Conservation (phyloP, 2,888 invertebrate species). For the Drosophila merina region DNA sequence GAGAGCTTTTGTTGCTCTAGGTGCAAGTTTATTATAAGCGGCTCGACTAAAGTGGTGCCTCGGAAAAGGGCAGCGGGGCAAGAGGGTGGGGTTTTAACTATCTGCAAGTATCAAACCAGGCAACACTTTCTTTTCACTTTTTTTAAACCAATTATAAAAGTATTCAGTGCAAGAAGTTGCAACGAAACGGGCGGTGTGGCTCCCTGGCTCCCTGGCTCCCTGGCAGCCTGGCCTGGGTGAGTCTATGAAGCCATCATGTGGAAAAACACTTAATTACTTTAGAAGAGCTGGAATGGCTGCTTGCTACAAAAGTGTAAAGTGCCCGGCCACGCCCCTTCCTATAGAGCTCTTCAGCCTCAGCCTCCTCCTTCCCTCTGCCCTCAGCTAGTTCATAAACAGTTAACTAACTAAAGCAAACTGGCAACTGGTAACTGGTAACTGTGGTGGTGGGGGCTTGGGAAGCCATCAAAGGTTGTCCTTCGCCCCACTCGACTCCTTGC, state of each 20-base stretch:
- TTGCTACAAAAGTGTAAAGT: conserved; percentile 73
- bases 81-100: conserved; percentile 50
- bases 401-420: conserved; percentile 77
- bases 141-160: conserved; percentile 78
- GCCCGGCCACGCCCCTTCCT: conserved; percentile 64
- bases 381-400: conserved; percentile 66
- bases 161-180: conserved; percentile 51
- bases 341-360: not conserved
- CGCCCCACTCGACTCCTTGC: conserved; percentile 7
- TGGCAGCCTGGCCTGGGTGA: conserved; percentile 27
- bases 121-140: conserved; percentile 72
- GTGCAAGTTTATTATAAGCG: conserved; percentile 66
- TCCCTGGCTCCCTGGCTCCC: not conserved
- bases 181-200: conserved; percentile 13
- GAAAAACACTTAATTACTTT: conserved; percentile 77
- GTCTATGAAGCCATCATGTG: conserved; percentile 77
- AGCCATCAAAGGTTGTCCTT: conserved; percentile 68
- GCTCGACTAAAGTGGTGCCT: conserved; percentile 30
- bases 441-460: not conserved
- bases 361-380: not conserved
- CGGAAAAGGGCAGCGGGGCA: not conserved
- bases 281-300: conserved; percentile 67
- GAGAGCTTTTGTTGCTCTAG: conserved; percentile 29
- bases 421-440: conserved; percentile 53
- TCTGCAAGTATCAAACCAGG: conserved; percentile 57